Evolutionary conservation across 1,140 invertebrate species (phyloP), one percentile per base, ranked within the genome.

Genomic region (Drosophila ficusphila): DNA sequence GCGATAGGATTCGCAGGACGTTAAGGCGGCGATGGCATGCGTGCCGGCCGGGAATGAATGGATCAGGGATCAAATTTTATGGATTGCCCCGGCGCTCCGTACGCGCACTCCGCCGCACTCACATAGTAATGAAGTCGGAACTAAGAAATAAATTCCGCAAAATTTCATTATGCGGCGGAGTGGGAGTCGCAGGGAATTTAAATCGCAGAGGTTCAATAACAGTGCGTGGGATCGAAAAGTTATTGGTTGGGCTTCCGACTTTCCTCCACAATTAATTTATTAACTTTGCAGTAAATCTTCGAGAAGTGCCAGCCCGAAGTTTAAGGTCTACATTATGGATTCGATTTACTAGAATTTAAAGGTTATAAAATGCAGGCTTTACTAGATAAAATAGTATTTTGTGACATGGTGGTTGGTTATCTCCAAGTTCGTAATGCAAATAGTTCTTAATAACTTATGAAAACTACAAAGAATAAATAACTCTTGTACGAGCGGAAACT

Each of bases 41-140:
- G 60, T 67, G 60, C 27, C 14, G n/a, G 19, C 7, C 41, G 25
- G 33, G 44, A 67, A 65, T 52, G 58, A 49, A 67, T 67, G 62
- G 62, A 67, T 67, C 62, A 67, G 62, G 60, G 60, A 67, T 67
- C 62, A 67, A 51, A 67, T 67, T 67, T 67, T 67, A 67, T 67
- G 62, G 62, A 67, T 67, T 67, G 44, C 19, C 58, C 12, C 19
- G 42, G 62, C 25, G 27, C 54, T 21, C 46, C 14, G 34, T 42
- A 42, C 29, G 14, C 25, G 19, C 49, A 25, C 57, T n/a, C 19
- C 18, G 19, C 23, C 18, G 5, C 18, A 47, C 21, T 65, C 46
- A 33, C 44, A 27, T 33, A 41, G 52, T 67, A 67, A 67, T 67
- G 62, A 67, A 67, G 62, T 67, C 62, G 9, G 14, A 67, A 67